Evolutionary conservation across 2,797 vertebrate genomes (phyloP), one percentile per base, ranked within the genome.

Genomic region (Pteronotus mesoamericanus): DNA sequence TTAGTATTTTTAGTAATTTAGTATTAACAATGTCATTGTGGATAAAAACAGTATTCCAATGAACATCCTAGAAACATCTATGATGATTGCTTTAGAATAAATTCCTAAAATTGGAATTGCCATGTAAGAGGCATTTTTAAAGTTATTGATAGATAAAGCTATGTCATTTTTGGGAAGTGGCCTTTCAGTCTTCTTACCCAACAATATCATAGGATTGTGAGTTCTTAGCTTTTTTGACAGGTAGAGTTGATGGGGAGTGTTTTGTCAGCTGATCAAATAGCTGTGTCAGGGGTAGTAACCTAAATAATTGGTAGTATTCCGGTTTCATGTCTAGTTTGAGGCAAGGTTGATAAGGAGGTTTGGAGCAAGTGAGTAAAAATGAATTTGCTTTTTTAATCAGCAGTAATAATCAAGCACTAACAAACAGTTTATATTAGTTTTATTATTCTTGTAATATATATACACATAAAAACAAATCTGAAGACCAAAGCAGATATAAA

Each of bases 1-100:
- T n/a, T n/a, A n/a, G n/a, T n/a, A n/a, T n/a, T n/a, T n/a, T n/a
- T n/a, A n/a, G n/a, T n/a, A n/a, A 79, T 19, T 69, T 84, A 79
- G 5, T 53, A 91, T 78, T 53, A 75, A 89, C 1, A 57, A 51
- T 57, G 19, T 14, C 3, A 42, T 10, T 53, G 80, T 16, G 5
- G 71, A 42, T 88, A 61, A 83, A 96, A 97, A 42, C 3, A 82
- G 66, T 55, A 80, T 69, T 71, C 11, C 55, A 95, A 34, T 39
- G 6, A 71, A 22, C 7, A 72, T 29, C 8, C 6, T 84, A n/a
- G 59, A 83, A 80, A 61, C 3, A 37, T 64, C 7, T 21, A 24
- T 39, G 44, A 22, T 32, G 32, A 74, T 16, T 37, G 24, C 9
- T 89, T 96, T 87, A 80, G 48, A 51, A 69, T 68, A 85, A 72